Evolutionary conservation across 2,888 invertebrate genomes (phyloP), one percentile per base, ranked within the genome.

Genomic region (Mechanitis messenoides): DNA sequence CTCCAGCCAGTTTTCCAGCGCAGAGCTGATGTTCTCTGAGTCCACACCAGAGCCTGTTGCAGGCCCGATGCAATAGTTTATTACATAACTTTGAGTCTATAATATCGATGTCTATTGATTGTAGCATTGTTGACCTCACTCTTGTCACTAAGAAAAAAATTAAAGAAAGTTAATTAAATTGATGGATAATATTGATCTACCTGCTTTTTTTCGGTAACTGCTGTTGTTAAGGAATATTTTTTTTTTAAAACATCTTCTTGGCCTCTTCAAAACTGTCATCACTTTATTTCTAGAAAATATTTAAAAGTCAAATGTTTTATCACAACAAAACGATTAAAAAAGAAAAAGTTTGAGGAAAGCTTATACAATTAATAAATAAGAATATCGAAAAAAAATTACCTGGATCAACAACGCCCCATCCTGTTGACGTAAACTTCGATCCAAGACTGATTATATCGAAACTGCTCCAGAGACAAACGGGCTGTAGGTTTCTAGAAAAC

Each of bases 1-100:
- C 85, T 9, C 87, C 87, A 20, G 68, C 70, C 35, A 85, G 61
- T 11, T 77, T 79, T 3, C 85, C 87, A 57, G 85, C 86, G 63
- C 86, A 87, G 2, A 87, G 58, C 71, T 87, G 86, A 42, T 79
- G 71, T 0, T 77, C 71, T 7, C 71, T 66, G 1, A 85, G 47
- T 0, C 85, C 83, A 12, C 76, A 75, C 81, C 81, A 84, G 57
- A 77, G 69, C 20, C 85, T 70, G 61, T 79, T 79, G 62, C 77
- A 79, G 0, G 65, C 72, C 0, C 67, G 63, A 1, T 50, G 62
- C 2, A 84, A 67, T 3, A 82, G 64, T 0, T 33, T 3, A 53
- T 79, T 72, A 45, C 85, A 85, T 2, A 64, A 62, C 2, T 66
- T n/a, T 2, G 72, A 69, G 38, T 79, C 74, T 55, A 85, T 72